phyloP scores from a whole-genome alignment of 92 coral and sea anemone genomes.

The Palythoa caribaeorum region DNA sequence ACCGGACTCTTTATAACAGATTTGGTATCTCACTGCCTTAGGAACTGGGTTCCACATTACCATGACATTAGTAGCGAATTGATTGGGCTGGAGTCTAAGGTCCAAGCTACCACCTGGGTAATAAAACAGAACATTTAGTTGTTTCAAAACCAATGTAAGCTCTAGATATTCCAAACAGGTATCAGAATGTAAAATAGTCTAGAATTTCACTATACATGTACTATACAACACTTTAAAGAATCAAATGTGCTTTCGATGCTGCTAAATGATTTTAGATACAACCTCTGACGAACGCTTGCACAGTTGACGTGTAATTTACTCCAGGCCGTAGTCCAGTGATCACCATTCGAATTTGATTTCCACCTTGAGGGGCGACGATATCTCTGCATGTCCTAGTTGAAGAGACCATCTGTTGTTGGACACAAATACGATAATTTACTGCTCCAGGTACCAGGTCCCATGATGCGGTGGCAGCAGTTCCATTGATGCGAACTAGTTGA shows the following conservation, averaged over 20 bases:
- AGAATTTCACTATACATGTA: too few species aligned
- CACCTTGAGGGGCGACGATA: background rate
- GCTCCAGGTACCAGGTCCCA: background rate
- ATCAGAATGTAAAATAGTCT: too few species aligned
- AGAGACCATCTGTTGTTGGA: background rate
- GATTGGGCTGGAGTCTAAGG: background rate
- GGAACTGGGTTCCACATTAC: background rate
- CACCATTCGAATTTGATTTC: background rate
- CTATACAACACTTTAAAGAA: background rate
- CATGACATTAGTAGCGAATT: background rate
- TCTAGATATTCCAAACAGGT: too few species aligned
- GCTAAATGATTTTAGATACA: too few species aligned
- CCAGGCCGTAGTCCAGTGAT: background rate
- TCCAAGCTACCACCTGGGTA: background rate
- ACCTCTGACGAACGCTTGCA: background rate
- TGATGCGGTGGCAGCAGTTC: background rate
- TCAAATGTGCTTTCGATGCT: background rate
- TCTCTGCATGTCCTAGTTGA: background rate
- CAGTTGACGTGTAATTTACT: background rate
- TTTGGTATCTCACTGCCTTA: background rate
- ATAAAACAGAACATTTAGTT: background rate
- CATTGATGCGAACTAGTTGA: background rate
- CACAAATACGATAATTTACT: background rate
- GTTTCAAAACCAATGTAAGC: background rate
- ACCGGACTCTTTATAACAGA: background rate